Evolutionary conservation across 2,113 vertebrate species (phyloP).

Genomic region (Grantiella picta): DNA sequence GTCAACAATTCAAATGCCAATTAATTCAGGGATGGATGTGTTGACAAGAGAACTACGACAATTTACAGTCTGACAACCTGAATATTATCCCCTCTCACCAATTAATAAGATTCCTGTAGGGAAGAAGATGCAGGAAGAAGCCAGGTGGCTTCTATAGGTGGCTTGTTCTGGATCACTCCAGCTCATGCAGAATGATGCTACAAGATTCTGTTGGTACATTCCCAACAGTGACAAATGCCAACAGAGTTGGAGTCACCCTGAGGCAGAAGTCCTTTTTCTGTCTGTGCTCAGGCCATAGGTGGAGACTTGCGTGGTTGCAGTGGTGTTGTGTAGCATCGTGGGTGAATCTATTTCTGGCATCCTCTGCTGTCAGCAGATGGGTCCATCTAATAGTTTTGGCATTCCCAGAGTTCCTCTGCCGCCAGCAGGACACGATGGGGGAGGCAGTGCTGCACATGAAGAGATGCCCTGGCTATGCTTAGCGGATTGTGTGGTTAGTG

Average conservation of each 20-base stretch:
- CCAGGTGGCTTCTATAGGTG: background rate
- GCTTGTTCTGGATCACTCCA: background rate
- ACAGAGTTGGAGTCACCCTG: background rate
- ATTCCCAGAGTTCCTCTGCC: background rate
- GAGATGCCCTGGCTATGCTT: background rate
- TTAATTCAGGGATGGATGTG: background rate
- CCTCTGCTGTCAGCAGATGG: background rate
- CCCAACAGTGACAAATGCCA: background rate
- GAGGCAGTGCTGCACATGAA: accelerated
- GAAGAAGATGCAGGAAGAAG: background rate
- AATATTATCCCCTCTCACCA: background rate
- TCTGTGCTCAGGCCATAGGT: background rate
- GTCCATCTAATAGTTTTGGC: background rate
- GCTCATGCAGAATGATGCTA: background rate
- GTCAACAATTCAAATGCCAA: background rate
- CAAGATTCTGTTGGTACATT: background rate
- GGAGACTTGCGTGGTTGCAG: background rate
- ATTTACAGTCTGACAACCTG: background rate
- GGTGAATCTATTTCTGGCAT: background rate
- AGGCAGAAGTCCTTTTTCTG: background rate
- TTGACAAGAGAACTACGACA: background rate
- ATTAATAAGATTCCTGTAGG: background rate
- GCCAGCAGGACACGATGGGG: accelerated
- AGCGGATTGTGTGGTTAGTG: background rate
- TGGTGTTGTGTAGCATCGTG: background rate